Evolutionary conservation across 2,797 vertebrate species (phyloP), one percentile per base, ranked within the genome.

Genomic region (Oryzias dopingdopingensis): DNA sequence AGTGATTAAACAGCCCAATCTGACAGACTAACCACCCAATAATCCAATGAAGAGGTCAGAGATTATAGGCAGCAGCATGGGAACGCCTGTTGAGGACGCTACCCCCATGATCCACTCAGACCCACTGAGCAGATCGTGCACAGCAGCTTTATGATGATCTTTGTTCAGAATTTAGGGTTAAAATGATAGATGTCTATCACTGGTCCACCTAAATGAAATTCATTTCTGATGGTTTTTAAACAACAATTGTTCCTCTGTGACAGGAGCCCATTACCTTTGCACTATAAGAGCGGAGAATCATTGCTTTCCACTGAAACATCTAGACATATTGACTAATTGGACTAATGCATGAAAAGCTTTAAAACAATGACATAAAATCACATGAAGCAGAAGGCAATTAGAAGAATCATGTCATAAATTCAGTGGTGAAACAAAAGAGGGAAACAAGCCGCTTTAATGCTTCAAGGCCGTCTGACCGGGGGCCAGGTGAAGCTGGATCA

Each of bases 1-100:
- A 22, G 59, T 56, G 64, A 82, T 87, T 76, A 83, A 62, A 72
- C 49, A 65, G 32, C 3, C 10, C 32, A 12, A 70, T 75, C 70
- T 24, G 48, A 41, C 49, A 56, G 78, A 81, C 75, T 62, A 81
- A 12, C 12, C 32, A 4, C 10, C 2, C 32, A 62, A 66, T 80
- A 71, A 83, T 81, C 77, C 48, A 67, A 75, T 66, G 15, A 68
- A 72, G 44, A 71, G 65, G 69, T 64, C 44, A 65, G n/a, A 1
- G 58, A 70, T 52, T 40, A 54, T 1, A 17, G 4, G 3, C 14
- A 14, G 14, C 1, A 17, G 23, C 13, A 4, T 16, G 12, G 18
- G 48, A 52, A 62, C 73, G 32, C 10, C 10, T 3, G 8, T 13
- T 37, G 3, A 37, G 12, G 32, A 37, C 10, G 32, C 32, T 37